phyloP scores from a whole-genome alignment of 2,113 vertebrate species.

The Andinoacara biseriatus region DNA sequence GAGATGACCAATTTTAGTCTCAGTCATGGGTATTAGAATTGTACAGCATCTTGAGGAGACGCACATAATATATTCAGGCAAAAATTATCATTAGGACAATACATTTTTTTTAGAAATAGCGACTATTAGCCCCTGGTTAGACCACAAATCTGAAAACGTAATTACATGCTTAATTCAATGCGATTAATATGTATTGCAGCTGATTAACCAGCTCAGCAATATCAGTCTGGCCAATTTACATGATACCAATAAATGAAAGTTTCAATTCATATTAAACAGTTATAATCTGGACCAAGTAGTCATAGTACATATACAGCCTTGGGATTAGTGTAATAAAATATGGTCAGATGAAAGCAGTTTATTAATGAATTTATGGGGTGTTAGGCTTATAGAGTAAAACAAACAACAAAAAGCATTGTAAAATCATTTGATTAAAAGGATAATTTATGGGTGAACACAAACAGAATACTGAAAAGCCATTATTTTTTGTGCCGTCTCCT shows the following conservation, averaged over 20 bases:
- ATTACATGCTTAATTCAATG: constrained; percentile 50
- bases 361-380: constrained; percentile 28
- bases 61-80: constrained; percentile 40
- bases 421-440: constrained; percentile 54
- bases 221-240: constrained; percentile 34
- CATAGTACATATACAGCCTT: constrained; percentile 4
- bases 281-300: constrained; percentile 24
- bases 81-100: constrained; percentile 37
- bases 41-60: constrained; percentile 37
- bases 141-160: constrained; percentile 31
- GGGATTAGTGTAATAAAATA: constrained; percentile 37
- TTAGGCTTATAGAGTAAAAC: constrained; percentile 10
- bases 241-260: constrained; percentile 30
- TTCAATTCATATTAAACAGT: constrained; percentile 34
- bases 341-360: constrained; percentile 19
- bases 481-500: constrained; percentile 29
- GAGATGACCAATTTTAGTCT: constrained; percentile 61
- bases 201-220: constrained; percentile 14
- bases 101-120: constrained; percentile 22
- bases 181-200: constrained; percentile 44
- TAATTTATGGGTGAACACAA: constrained; percentile 31
- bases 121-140: constrained; percentile 24
- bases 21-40: constrained; percentile 59
- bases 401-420: constrained; percentile 13
- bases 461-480: constrained; percentile 40